phyloP scores from a whole-genome alignment of 2,113 vertebrate species.

The Seriola quinqueradiata region DNA sequence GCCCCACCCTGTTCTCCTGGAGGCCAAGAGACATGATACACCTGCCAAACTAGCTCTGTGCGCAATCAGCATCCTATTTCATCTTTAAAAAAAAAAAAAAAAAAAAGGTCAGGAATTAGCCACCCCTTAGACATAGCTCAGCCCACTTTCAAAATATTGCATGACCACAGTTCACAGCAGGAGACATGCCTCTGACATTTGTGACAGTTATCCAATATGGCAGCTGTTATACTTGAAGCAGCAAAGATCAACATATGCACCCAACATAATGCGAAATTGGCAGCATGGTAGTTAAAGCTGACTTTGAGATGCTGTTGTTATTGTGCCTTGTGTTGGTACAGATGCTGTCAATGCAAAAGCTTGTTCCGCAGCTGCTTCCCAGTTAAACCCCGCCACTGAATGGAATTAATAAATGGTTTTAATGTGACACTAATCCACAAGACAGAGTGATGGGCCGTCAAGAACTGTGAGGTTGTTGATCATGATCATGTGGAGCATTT shows the following conservation, averaged over 20 bases:
- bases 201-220: neutral
- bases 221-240: neutral
- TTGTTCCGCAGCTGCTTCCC: neutral
- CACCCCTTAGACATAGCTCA: neutral
- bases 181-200: neutral
- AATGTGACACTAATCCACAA: neutral
- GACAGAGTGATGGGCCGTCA: neutral
- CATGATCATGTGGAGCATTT: neutral
- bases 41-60: conserved; percentile 49
- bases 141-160: neutral
- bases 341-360: neutral
- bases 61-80: conserved; percentile 30
- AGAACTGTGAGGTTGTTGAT: neutral
- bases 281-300: neutral
- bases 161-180: neutral
- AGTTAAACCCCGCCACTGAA: neutral
- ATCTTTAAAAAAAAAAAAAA: neutral
- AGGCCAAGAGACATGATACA: conserved; percentile 45
- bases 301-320: neutral
- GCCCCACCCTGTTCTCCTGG: conserved; percentile 41
- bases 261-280: neutral
- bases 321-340: neutral
- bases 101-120: conserved; percentile 10
- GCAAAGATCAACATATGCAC: neutral
- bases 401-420: neutral